These are phyloP conservation scores for Priocnemis perturbator DNA, from an alignment of 2,888 invertebrate species.

Conservation along the genomic window DNA sequence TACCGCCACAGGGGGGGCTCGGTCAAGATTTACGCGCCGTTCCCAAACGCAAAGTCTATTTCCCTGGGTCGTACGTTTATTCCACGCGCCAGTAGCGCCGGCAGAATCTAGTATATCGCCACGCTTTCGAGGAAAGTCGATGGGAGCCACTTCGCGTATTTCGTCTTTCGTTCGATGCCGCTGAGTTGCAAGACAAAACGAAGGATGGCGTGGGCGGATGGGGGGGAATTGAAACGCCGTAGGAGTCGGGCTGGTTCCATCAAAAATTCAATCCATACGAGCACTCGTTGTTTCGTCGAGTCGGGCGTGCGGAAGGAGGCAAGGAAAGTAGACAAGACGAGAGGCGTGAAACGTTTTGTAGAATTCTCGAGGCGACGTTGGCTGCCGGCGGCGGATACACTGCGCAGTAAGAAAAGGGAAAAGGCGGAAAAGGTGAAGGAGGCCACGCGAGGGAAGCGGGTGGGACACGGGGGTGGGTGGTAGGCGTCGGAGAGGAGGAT, in stretches of 20 bases:
- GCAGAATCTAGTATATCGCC: not conserved
- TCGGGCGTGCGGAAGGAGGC: constrained; percentile 22
- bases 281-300: constrained; percentile 37
- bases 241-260: constrained; percentile 15
- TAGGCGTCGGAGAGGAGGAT: constrained; percentile 43
- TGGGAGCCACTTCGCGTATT: not conserved
- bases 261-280: constrained; percentile 52
- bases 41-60: constrained; percentile 7
- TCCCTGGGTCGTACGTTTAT: too few species aligned
- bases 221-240: too few species aligned
- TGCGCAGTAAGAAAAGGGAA: constrained; percentile 19
- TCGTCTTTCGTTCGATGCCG: constrained; percentile 1
- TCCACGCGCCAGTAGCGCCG: too few species aligned
- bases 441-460: constrained; percentile 27
- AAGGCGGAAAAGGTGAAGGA: constrained; percentile 11
- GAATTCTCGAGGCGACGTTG: constrained; percentile 45
- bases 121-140: not conserved
- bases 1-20: constrained; percentile 9
- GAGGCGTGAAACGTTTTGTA: constrained; percentile 51
- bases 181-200: constrained; percentile 6
- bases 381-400: constrained; percentile 8
- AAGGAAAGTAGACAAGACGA: constrained; percentile 31
- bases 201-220: constrained; percentile 25
- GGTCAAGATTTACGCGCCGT: constrained; percentile 13
- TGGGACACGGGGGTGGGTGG: constrained; percentile 24